A percentile compares a stretch with the other conserved stretches of the same genome.
Evolutionary conservation across 2,797 vertebrate species (phyloP).

Genomic region (Lacerta viridis): DNA sequence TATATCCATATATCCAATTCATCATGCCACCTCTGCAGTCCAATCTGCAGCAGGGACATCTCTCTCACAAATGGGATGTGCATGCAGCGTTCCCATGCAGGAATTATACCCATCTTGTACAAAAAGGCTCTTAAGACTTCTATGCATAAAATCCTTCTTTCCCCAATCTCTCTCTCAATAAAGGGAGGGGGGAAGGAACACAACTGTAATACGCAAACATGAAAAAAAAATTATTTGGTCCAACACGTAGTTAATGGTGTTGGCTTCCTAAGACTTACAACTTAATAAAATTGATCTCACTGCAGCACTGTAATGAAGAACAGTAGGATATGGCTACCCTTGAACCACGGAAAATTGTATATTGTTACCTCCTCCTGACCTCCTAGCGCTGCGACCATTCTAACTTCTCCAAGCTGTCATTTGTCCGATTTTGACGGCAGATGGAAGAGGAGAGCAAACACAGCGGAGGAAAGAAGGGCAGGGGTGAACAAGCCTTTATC

Average conservation of each 20-base stretch:
- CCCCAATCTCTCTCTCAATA: conserved; percentile 20
- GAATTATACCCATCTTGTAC: neutral
- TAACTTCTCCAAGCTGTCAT: conserved; percentile 74
- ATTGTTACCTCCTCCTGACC: conserved; percentile 77
- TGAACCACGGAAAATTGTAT: conserved; percentile 81
- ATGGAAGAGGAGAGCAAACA: conserved; percentile 48
- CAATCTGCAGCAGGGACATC: neutral
- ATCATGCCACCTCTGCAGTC: no score
- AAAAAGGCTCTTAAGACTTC: conserved; percentile 23
- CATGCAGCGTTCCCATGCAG: neutral
- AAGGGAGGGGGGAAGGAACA: conserved; percentile 9
- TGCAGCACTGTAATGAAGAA: conserved; percentile 79
- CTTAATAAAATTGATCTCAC: conserved; percentile 81
- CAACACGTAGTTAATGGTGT: conserved; percentile 72
- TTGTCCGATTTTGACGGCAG: conserved; percentile 72
- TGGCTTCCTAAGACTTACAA: conserved; percentile 71
- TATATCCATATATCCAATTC: no score
- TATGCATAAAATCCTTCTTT: neutral
- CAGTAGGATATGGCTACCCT: conserved; percentile 80
- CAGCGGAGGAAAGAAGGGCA: conserved; percentile 20
- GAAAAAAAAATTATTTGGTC: conserved; percentile 69
- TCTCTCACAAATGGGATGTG: neutral
- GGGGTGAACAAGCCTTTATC: conserved; percentile 22
- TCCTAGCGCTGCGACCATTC: conserved; percentile 75
- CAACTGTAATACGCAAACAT: conserved; percentile 54